Evolutionary conservation across 2,113 vertebrate genomes (phyloP).

Genomic region (Cheilinus undulatus): DNA sequence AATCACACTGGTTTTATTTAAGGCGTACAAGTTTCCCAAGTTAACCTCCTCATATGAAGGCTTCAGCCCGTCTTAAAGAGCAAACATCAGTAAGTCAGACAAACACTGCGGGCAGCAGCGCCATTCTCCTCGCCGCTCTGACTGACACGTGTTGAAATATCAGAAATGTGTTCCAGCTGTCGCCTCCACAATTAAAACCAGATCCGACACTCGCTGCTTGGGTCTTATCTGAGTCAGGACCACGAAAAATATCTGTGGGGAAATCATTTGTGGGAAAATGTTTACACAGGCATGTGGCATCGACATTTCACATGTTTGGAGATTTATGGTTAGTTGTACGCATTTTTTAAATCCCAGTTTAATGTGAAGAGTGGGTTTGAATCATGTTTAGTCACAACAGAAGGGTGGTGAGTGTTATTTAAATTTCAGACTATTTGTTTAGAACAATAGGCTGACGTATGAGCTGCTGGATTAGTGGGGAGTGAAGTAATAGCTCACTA

Average conservation of each 20-base stretch:
- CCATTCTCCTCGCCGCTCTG: slow-evolving; percentile 14
- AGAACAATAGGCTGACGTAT: neutral
- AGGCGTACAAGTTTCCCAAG: slow-evolving; percentile 4
- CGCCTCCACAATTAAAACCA: slow-evolving; percentile 45
- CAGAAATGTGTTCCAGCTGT: slow-evolving; percentile 67
- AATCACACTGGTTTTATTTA: no score
- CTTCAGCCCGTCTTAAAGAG: neutral
- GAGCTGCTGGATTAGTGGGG: neutral
- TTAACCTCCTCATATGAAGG: slow-evolving; percentile 24
- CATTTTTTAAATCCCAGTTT: neutral
- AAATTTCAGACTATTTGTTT: neutral
- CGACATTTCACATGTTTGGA: slow-evolving; percentile 16
- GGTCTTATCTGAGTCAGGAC: slow-evolving; percentile 14
- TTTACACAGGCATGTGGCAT: slow-evolving; percentile 45
- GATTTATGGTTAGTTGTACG: slow-evolving; percentile 4
- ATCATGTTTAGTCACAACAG: no score
- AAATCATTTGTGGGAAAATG: slow-evolving; percentile 41
- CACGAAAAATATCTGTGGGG: slow-evolving; percentile 1
- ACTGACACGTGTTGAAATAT: slow-evolving; percentile 65
- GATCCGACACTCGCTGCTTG: neutral
- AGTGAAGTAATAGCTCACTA: no score
- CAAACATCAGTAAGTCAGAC: slow-evolving; percentile 27
- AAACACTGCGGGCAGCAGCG: slow-evolving; percentile 35
- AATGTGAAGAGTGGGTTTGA: no score
- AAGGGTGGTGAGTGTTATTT: neutral